These are phyloP conservation scores for Brachyalestes nurse DNA, from an alignment of 2,797 vertebrate genomes.

Conservation along the genomic window DNA sequence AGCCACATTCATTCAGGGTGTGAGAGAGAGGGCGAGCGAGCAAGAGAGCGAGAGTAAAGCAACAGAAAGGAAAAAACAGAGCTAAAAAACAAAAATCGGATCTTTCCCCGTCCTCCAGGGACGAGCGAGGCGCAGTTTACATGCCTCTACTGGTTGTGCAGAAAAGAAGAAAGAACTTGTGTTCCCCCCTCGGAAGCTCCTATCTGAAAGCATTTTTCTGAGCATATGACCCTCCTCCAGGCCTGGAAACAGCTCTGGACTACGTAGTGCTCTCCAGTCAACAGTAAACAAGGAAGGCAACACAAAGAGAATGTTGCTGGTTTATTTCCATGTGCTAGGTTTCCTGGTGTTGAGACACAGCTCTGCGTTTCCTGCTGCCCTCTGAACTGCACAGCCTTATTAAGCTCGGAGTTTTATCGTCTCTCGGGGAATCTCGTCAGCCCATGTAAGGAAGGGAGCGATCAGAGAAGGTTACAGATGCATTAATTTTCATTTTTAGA, in stretches of 20 bases:
- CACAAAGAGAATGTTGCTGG: slow-evolving; percentile 54
- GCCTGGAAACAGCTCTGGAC: slow-evolving; percentile 43
- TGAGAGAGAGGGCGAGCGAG: slow-evolving; percentile 24
- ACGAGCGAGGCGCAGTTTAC: not conserved
- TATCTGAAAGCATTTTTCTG: slow-evolving; percentile 1
- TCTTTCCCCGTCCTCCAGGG: not conserved
- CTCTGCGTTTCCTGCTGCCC: slow-evolving; percentile 39
- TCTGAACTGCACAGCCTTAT: slow-evolving; percentile 38
- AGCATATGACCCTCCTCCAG: slow-evolving; percentile 27
- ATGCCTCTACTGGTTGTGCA: not conserved
- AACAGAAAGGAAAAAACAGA: slow-evolving; percentile 25
- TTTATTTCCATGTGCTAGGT: slow-evolving; percentile 38
- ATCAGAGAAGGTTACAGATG: not conserved
- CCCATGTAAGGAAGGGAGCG: slow-evolving; percentile 16
- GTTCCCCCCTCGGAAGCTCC: not conserved
- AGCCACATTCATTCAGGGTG: slow-evolving; percentile 39
- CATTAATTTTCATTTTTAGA: not conserved
- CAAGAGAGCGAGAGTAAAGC: not conserved
- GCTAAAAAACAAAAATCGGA: slow-evolving; percentile 16
- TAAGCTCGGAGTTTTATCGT: slow-evolving; percentile 43
- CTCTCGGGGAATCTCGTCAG: slow-evolving; percentile 10
- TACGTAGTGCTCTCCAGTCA: slow-evolving; percentile 30
- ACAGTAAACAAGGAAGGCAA: slow-evolving; percentile 52
- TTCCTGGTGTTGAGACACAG: slow-evolving; percentile 44
- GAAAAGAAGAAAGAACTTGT: not conserved